These are phyloP conservation scores for Pristionchus arcanus DNA, from an alignment of 2,888 invertebrate species.

Conservation along the genomic window DNA sequence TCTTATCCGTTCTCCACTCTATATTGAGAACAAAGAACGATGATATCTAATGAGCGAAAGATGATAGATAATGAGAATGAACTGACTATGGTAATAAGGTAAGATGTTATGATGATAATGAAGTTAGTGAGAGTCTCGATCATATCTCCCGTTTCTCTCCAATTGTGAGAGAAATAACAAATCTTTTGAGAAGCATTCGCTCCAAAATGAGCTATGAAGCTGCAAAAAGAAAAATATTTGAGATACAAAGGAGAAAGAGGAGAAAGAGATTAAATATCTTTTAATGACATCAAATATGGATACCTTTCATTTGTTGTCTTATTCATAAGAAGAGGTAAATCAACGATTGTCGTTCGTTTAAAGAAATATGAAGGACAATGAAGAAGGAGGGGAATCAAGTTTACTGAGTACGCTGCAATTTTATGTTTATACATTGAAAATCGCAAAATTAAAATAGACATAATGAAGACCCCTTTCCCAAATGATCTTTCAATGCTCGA, in stretches of 20 bases:
- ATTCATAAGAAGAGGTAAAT: conserved; percentile 21
- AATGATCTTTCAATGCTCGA: neutral
- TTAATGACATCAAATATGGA: neutral
- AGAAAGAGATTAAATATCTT: neutral
- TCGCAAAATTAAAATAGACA: no score
- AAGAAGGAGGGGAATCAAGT: conserved; percentile 32
- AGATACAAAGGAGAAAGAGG: neutral
- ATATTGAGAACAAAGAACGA: no score
- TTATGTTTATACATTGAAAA: neutral
- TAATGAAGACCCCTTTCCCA: neutral
- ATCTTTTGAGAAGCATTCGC: neutral
- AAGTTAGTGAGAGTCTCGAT: conserved; percentile 9
- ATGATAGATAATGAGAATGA: neutral
- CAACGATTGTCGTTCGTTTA: conserved; percentile 2
- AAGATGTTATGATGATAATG: neutral
- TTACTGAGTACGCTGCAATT: conserved; percentile 15
- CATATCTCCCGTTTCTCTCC: conserved; percentile 49
- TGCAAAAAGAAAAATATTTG: neutral
- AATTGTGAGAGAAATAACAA: conserved; percentile 37
- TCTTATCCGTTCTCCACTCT: neutral
- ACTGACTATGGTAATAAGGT: conserved; percentile 47
- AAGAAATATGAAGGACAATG: conserved; percentile 7
- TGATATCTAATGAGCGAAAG: neutral
- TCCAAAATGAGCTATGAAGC: conserved; percentile 25
- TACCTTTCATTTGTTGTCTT: neutral